Evolutionary conservation across 2,113 vertebrate species (phyloP).

Genomic region (Marmota monax): DNA sequence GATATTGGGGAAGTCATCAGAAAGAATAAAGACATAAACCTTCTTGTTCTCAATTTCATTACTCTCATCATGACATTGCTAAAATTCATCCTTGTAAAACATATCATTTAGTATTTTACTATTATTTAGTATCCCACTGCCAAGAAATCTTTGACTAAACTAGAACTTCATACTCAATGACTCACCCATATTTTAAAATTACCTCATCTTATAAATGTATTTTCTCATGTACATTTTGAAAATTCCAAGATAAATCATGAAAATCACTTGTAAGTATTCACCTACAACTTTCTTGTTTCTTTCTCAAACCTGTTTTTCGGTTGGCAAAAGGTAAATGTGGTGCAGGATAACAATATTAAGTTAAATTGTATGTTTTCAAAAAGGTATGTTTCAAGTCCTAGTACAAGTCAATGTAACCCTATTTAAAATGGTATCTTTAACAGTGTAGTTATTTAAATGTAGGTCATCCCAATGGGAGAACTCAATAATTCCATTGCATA

Average conservation of each 20-base stretch:
- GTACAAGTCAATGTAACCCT: background rate
- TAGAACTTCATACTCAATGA: background rate
- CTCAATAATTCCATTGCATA: background rate
- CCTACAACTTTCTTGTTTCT: background rate
- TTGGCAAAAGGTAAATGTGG: background rate
- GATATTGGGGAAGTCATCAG: background rate
- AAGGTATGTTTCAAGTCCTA: background rate
- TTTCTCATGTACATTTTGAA: background rate
- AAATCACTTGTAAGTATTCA: background rate
- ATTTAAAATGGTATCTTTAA: background rate
- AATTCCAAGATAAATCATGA: background rate
- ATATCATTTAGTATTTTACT: background rate
- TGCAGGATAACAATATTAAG: background rate
- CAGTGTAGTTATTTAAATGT: background rate
- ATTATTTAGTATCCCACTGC: background rate
- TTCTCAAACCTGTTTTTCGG: background rate
- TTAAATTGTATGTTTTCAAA: background rate
- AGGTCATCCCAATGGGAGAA: background rate
- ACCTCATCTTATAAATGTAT: background rate
- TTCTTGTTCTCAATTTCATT: background rate
- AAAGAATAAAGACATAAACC: background rate
- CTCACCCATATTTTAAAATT: too few relatives aligned
- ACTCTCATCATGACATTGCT: background rate
- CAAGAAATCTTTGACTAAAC: background rate
- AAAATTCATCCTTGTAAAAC: background rate